A percentile compares a stretch with the other conserved stretches of the same genome.
Evolutionary conservation across 2,797 vertebrate species (phyloP).

Genomic region (Cirrhinus mrigala): DNA sequence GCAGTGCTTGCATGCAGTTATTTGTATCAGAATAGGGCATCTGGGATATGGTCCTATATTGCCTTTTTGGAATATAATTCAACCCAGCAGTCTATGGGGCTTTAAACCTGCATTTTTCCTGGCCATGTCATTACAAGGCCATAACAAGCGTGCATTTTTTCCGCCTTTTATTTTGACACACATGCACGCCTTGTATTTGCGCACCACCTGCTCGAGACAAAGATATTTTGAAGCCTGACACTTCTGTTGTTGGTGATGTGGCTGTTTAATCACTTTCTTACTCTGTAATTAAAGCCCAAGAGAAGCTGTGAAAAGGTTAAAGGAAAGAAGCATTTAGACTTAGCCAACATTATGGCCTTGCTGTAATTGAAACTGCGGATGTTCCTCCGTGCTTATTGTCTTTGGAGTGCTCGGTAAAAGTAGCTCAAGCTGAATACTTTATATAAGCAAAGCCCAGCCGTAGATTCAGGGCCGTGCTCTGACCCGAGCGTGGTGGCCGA

Average conservation of each 20-base stretch:
- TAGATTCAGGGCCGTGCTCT: conserved; percentile 21
- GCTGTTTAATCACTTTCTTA: conserved; percentile 37
- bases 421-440: conserved; percentile 1
- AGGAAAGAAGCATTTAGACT: conserved; percentile 40
- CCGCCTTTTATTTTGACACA: conserved; percentile 57
- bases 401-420: conserved; percentile 44
- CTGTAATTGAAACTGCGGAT: conserved; percentile 38
- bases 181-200: neutral
- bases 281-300: conserved; percentile 52
- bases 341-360: conserved; percentile 42
- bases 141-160: conserved; percentile 63
- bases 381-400: conserved; percentile 44
- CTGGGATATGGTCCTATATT: conserved; percentile 82
- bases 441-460: neutral
- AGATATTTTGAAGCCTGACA: conserved; percentile 44
- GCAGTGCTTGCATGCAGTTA: conserved; percentile 69
- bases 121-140: conserved; percentile 67
- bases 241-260: conserved; percentile 32
- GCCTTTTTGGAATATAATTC: conserved; percentile 80
- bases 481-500: conserved; percentile 43
- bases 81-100: conserved; percentile 71
- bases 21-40: conserved; percentile 73
- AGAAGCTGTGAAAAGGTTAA: conserved; percentile 41
- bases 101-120: conserved; percentile 70
- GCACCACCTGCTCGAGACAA: conserved; percentile 32